Evolutionary conservation across 2,888 invertebrate genomes (phyloP), one percentile per base, ranked within the genome.

Genomic region (Boloria selene): DNA sequence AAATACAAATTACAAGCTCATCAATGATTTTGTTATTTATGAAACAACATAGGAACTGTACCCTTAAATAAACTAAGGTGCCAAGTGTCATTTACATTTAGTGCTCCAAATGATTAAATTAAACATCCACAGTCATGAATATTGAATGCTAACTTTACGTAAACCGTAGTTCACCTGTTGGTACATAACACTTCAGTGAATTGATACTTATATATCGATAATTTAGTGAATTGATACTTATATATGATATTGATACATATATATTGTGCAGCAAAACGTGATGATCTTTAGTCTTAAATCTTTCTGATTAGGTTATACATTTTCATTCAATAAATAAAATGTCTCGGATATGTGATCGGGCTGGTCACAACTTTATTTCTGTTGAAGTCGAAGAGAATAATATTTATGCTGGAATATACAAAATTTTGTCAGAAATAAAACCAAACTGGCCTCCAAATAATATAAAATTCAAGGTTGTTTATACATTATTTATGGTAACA

Each of bases 381-480:
- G 79, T 95, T 69, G 93, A 91, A 74, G 93, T 96, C 74, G 92
- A 95, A 74, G 96, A 96, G 82, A 90, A 94, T 79, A 91, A 95
- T 81, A 90, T 96, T 58, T 92, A 94, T 73, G 86, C 88, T 51
- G 97, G 96, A 74, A 95, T 96, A 62, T 85, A 92, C 73, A 87
- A 94, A 80, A 89, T 97, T 76, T 88, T 97, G 67, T 88, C 93
- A 84, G 87, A 86, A 56, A 93, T 97, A 73, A 93, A 96, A 80
- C 96, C 97, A 17, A 76, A 91, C 51, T 97, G 97, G 97, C 84
- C 93, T 64, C 76, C 88, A 68, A 91, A 93, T 72, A 88, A 93
- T 76, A 92, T 97, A 68, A 91, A 93, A 77, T 95, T 95, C 82
- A 96, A 96, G 95, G 97, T 97, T 50, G 50, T 50, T 59, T 16